Evolutionary conservation across 1,140 invertebrate species (phyloP), one percentile per base, ranked within the genome.

Genomic region (Daktulosphaira vitifoliae): DNA sequence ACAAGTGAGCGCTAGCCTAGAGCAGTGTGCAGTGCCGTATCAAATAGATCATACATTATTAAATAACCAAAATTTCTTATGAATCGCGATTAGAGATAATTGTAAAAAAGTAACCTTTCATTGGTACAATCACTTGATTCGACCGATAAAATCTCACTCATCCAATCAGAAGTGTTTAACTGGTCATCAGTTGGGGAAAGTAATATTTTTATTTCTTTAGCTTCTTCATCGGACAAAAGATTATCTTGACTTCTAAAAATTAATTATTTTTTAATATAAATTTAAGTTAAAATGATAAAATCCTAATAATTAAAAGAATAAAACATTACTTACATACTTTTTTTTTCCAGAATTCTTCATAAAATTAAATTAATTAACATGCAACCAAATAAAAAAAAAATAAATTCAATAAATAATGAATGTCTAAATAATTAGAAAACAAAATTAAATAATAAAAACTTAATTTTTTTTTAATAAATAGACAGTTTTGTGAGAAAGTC

Each of bases 171-270:
- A 26, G 54, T 59, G 26, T 59, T 59, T 11, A 59, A 46, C 44
- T 59, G 38, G 44, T 59, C 44, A 26, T 56, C 65, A 49, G 65
- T 76, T 49, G 84, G 82, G 66, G 86, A 85, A 67, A 90, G 71
- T 71, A 90, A 79, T 72, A 84, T 82, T 68, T 85, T 84, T 68
- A 90, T 87, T 81, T 90, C 86, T 74, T 88, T 86, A 56, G 88
- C 87, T 77, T 90, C 88, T 77, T 91, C 88, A 73, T 91, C 88
- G 46, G 86, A 88, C 70, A 90, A 78, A 70, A 90, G 75, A 70
- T 82, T 81, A 74, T 88, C 85, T 81, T 87, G 66, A 54, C 64
- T 68, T 48, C 67, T 70, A 68, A 18, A 67, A 54, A 69, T 33
- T 16, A n/a, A 50, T 22, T 16, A 50, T 2, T 20, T 51, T 51